Base-by-base conservation (phyloP, 2,888 invertebrate genomes). In the Beris chalybata region DNA sequence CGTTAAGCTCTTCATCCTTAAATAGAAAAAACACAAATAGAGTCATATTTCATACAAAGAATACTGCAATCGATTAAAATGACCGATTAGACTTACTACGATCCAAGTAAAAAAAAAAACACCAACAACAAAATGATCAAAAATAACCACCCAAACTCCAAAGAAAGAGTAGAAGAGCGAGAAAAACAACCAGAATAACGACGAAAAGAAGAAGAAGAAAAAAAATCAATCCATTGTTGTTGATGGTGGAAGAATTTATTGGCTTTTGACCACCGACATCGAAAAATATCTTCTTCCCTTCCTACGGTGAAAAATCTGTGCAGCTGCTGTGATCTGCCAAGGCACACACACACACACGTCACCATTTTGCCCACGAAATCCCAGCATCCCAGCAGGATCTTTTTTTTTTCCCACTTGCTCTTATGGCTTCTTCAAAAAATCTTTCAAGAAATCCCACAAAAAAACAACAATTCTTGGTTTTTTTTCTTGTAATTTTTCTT, bases 241-340 rank as follows among this genome's bases (percentile, higher is more conserved):
- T 61, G 61, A 52, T 52, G 61, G 61, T 64, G 66, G 66, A 66
- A 66, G 68, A 69, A 69, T 69, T 69, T 69, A 66, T 69, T 69
- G 66, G 59, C 54, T 64, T 54, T 52, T 64, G 68, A 61, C 66
- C 68, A 66, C 68, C 68, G 66, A 66, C 68, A 64, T 66, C 64
- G 68, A 66, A 69, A 69, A 69, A 54, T 66, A 55, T 65, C 61
- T 68, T 68, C 61, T 65, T 55, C 58, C 61, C 61, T 59, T 32
- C 13, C 15, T 57, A 15, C 44, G 30, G 29, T 50, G 57, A 55
- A 61, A 61, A 65, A 67, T 67, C 65, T 50, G 61, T 67, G 59
- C 67, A 65, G 67, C 67, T 65, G 67, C 67, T 56, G 48, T 56
- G 64, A 54, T 32, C 44, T 65, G 54, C 47, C 55, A 56, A 43